phyloP scores from a whole-genome alignment of 2,888 invertebrate species.

The Encarsia formosa region DNA sequence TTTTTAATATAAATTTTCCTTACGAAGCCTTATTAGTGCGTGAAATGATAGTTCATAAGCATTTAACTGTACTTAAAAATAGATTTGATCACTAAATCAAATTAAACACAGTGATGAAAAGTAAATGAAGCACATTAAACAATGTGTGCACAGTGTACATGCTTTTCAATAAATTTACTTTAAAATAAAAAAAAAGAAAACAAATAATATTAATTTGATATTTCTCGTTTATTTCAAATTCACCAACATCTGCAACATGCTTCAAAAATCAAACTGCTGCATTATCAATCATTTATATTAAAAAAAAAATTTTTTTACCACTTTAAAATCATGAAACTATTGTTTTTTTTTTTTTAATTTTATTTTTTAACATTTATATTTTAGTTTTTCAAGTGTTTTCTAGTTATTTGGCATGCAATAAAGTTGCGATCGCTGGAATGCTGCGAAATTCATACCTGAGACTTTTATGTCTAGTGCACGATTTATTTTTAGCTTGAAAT shows the following conservation, averaged over 20 bases:
- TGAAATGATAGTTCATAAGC: conserved; percentile 40
- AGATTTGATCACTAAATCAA: too few relatives aligned
- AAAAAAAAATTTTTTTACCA: too few relatives aligned
- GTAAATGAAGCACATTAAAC: background rate
- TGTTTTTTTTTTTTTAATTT: too few relatives aligned
- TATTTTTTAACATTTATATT: too few relatives aligned
- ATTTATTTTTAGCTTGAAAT: conserved; percentile 30
- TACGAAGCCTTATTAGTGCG: conserved; percentile 22
- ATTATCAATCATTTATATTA: too few relatives aligned
- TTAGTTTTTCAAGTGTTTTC: background rate
- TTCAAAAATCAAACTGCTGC: too few relatives aligned
- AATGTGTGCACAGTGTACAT: conserved; percentile 16
- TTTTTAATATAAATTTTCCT: conserved; percentile 16
- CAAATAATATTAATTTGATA: too few relatives aligned
- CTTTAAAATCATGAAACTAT: too few relatives aligned
- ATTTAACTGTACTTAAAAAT: conserved; percentile 32
- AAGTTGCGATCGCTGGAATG: conserved; percentile 1
- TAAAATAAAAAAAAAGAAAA: conserved; percentile 19
- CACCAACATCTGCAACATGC: too few relatives aligned
- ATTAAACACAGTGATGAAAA: background rate
- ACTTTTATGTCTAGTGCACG: conserved; percentile 24
- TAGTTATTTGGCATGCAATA: conserved; percentile 13
- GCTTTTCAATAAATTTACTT: conserved; percentile 25
- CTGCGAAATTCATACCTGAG: conserved; percentile 6
- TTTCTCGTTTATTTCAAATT: too few relatives aligned